Evolutionary conservation across 2,888 invertebrate species (phyloP).

Genomic region (Synanthedon myopaeformis): DNA sequence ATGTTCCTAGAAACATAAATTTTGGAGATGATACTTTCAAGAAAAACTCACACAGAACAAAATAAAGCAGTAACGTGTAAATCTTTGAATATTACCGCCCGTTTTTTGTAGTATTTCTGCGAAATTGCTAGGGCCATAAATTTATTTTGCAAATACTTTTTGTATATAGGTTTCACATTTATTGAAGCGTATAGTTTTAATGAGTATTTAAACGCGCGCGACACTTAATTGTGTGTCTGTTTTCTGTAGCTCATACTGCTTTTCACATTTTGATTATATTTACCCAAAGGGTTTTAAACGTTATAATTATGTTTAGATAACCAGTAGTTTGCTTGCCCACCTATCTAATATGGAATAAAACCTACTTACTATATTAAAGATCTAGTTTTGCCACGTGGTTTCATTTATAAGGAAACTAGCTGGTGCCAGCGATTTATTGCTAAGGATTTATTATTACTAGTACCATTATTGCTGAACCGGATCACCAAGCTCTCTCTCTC

Average conservation of each 20-base stretch:
- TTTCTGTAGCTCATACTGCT: not conserved
- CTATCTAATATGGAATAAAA: too few relatives aligned
- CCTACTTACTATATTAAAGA: too few relatives aligned
- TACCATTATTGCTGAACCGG: too few relatives aligned
- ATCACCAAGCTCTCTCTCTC: too few relatives aligned
- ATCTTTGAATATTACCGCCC: not conserved
- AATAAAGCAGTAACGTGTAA: not conserved
- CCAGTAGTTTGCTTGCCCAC: too few relatives aligned
- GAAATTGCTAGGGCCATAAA: too few relatives aligned
- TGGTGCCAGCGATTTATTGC: too few relatives aligned
- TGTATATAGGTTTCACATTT: not conserved
- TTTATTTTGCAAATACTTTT: not conserved
- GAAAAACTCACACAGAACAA: not conserved
- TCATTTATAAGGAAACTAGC: too few relatives aligned
- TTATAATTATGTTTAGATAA: too few relatives aligned
- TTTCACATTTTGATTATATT: not conserved
- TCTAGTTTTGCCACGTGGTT: too few relatives aligned
- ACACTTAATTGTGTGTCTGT: not conserved
- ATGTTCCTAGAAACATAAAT: not conserved
- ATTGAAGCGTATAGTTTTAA: not conserved
- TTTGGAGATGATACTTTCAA: not conserved
- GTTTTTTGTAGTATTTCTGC: too few relatives aligned
- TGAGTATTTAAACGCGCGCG: not conserved
- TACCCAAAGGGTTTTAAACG: not conserved
- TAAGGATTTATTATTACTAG: too few relatives aligned